Percentiles rank a stretch among this genome's conserved stretches.
phyloP scores from a whole-genome alignment of 2,113 vertebrate genomes.

The Tricholaema leucomelas region DNA sequence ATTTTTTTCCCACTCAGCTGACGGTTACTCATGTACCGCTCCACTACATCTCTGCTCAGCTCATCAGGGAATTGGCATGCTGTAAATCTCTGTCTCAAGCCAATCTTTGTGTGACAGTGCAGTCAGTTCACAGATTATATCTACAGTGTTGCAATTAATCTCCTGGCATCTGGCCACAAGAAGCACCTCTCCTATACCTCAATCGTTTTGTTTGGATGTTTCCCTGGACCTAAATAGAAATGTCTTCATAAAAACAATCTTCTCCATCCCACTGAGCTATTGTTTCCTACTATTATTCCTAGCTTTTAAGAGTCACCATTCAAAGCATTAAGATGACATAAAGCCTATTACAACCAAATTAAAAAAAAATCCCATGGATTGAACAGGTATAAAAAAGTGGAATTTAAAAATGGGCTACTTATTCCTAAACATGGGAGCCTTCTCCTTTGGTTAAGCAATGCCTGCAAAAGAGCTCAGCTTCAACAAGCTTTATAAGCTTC shows the following conservation, averaged over 20 bases:
- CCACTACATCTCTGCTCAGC: not conserved
- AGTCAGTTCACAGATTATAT: not conserved
- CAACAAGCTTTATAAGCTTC: not conserved
- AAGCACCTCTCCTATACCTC: not conserved
- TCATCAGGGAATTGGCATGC: not conserved
- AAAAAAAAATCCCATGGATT: not conserved
- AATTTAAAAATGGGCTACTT: not conserved
- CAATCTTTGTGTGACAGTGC: not conserved
- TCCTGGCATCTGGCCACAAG: not conserved
- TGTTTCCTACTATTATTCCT: not conserved
- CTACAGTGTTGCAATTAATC: not conserved
- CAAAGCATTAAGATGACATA: not conserved
- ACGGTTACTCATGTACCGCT: not conserved
- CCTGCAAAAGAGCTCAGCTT: not conserved
- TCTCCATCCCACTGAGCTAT: not conserved
- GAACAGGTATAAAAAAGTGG: not conserved
- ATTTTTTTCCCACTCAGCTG: not conserved
- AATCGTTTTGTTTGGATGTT: not conserved
- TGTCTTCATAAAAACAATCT: not conserved
- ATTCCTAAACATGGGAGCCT: not conserved
- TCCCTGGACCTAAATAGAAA: not conserved
- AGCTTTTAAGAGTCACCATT: not conserved
- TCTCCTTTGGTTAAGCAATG: not conserved
- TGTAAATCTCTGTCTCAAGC: not conserved
- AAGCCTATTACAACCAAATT: not conserved